phyloP scores from a whole-genome alignment of 2,113 vertebrate genomes.

The Accipiter virgatus region DNA sequence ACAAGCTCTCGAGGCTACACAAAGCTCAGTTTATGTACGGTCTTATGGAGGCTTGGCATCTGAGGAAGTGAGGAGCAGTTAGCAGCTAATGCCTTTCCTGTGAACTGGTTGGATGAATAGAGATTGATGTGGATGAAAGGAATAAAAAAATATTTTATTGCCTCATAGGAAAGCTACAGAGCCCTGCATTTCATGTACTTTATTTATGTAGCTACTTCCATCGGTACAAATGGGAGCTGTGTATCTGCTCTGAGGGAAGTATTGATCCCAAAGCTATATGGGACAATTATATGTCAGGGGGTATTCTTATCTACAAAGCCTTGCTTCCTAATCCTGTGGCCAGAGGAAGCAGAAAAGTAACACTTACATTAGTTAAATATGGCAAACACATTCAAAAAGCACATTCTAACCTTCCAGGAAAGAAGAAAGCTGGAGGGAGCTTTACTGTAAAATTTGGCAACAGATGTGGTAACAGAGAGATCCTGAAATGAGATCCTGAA shows the following conservation, averaged over 20 bases:
- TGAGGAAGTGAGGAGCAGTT: constrained; percentile 14
- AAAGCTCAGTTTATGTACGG: constrained; percentile 40
- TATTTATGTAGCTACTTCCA: constrained; percentile 11
- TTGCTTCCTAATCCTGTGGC: background rate
- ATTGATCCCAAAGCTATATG: background rate
- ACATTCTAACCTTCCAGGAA: background rate
- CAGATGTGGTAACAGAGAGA: background rate
- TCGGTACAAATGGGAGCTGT: background rate
- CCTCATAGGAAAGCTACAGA: background rate
- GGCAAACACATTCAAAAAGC: background rate
- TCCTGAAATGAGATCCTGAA: background rate
- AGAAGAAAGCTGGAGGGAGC: background rate
- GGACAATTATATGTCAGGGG: background rate
- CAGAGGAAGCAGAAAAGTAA: background rate
- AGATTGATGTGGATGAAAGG: constrained; percentile 46
- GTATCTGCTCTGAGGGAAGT: background rate
- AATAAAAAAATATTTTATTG: background rate
- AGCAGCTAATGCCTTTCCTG: constrained; percentile 56
- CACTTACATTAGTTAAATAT: background rate
- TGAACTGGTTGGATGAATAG: background rate
- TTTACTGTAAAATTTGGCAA: background rate
- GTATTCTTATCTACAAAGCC: constrained; percentile 31
- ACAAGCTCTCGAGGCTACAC: constrained; percentile 31
- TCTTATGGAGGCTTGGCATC: constrained; percentile 17
- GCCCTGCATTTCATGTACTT: background rate